A percentile compares a stretch with the other conserved stretches of the same genome.
Evolutionary conservation across 2,888 invertebrate species (phyloP).

Genomic region (Drosophila buzzatii): DNA sequence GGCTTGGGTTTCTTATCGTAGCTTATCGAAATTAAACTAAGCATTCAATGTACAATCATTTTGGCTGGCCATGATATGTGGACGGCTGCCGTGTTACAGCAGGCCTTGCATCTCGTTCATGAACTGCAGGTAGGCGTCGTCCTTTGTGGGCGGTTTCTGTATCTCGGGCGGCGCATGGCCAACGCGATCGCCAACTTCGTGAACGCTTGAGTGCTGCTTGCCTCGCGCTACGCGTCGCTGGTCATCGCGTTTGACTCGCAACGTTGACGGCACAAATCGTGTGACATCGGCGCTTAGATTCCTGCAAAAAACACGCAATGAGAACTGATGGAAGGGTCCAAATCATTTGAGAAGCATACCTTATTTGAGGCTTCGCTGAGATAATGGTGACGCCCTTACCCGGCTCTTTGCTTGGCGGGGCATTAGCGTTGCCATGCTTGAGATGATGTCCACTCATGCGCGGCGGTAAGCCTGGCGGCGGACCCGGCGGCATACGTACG

Average conservation of each 20-base stretch:
- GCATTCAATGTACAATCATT: conserved; percentile 28
- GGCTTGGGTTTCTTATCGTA: neutral
- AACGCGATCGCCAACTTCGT: conserved; percentile 80
- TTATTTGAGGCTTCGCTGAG: conserved; percentile 98
- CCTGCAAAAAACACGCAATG: conserved; percentile 53
- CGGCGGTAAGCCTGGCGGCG: conserved; percentile 87
- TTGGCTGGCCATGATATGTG: neutral
- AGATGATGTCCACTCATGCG: conserved; percentile 87
- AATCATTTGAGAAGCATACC: conserved; percentile 81
- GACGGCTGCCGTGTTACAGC: conserved; percentile 86
- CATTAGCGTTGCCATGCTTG: conserved; percentile 85
- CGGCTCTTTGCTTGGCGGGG: conserved; percentile 85
- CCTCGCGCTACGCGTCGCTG: conserved; percentile 86
- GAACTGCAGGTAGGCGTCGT: conserved; percentile 99
- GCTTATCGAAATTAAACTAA: conserved; percentile 31
- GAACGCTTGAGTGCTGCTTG: conserved; percentile 85
- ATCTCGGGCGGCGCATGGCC: conserved; percentile 73
- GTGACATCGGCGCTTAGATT: conserved; percentile 97
- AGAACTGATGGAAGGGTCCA: neutral
- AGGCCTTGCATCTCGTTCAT: conserved; percentile 99
- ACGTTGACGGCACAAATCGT: conserved; percentile 96
- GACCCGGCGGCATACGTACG: conserved; percentile 85
- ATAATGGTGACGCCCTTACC: conserved; percentile 93
- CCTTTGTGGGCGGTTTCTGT: conserved; percentile 90
- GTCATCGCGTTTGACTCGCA: conserved; percentile 95